Base-by-base conservation (phyloP, 2,888 invertebrate genomes). In the Trilocha varians region DNA sequence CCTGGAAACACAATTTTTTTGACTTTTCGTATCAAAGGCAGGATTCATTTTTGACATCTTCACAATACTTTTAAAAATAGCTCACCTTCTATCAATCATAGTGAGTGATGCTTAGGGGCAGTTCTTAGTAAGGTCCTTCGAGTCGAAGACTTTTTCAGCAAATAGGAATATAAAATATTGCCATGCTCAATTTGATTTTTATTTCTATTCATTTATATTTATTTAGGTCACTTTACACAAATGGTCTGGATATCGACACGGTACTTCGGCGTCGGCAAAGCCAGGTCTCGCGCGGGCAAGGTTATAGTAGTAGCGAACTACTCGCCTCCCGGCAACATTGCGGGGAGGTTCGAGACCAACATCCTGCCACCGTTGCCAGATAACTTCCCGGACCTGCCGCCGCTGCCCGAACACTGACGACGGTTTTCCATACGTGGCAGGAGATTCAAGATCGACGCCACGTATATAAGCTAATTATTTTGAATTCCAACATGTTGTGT, bases 211-310 rank as follows among this genome's bases (percentile, higher is more conserved):
- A n/a, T n/a, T n/a, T n/a, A n/a, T n/a, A n/a, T n/a, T n/a, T n/a
- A n/a, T n/a, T n/a, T 74, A 93, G 95, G 95, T 44, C 94, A 95
- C 72, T 95, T 95, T 74, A 94, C 94, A 0, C 95, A 95, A 78
- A 87, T 96, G 72, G 93, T 95, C 16, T 96, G 96, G 95, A 89
- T 90, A 32, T 88, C 87, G 37, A 93, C 92, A 2, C 88, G 89
- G 36, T 89, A 90, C 67, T 90, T 95, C 62, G 95, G 96, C 2
- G 89, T 95, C 1, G 95, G 94, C 5, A 93, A 93, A 64, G 94
- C 94, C 1, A 88, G 91, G 40, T 92, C 92, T 25, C 84, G 91
- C 35, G 91, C 91, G 13, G 94, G 94, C 11, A 93, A 93, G 63
- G 87, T 93, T 36, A 91, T 94, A 49, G 94, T 95, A 0, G 95